Evolutionary conservation across 2,113 vertebrate genomes (phyloP).

Genomic region (Petroica traversi): DNA sequence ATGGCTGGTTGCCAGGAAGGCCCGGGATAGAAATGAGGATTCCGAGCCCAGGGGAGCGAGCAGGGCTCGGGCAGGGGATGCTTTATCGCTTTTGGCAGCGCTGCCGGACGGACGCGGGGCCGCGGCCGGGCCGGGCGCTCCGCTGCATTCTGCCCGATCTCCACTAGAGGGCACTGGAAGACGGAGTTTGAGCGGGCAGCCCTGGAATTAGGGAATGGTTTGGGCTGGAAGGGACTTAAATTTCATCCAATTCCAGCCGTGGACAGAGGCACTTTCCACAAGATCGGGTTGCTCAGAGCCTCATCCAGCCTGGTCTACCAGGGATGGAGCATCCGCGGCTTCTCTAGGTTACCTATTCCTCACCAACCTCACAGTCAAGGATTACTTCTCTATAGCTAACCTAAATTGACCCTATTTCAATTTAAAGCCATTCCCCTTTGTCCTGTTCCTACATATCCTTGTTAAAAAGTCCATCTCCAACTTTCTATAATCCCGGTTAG

Average conservation of each 20-base stretch:
- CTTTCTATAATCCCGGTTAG: neutral
- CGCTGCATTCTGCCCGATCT: neutral
- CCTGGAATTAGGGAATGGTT: fast-evolving
- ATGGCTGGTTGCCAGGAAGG: neutral
- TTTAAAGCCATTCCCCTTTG: neutral
- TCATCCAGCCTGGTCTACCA: neutral
- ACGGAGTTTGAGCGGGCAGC: neutral
- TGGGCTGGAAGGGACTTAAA: too few relatives aligned
- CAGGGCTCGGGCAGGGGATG: neutral
- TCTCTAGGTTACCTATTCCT: neutral
- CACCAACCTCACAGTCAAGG: neutral
- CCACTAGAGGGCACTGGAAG: conserved; percentile 61
- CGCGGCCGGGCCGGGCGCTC: neutral
- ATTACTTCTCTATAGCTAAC: neutral
- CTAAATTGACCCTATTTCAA: neutral
- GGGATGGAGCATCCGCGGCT: neutral
- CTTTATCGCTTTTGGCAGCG: neutral
- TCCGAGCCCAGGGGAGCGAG: neutral
- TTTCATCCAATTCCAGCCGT: fast-evolving
- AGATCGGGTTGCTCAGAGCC: neutral
- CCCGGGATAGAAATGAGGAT: too few relatives aligned
- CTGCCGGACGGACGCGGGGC: fast-evolving
- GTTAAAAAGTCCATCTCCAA: neutral
- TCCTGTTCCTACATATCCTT: neutral
- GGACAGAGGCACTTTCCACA: neutral